Percentiles rank a stretch among this genome's conserved stretches.
phyloP scores from a whole-genome alignment of 2,113 vertebrate genomes.

The Phoenicopterus ruber region DNA sequence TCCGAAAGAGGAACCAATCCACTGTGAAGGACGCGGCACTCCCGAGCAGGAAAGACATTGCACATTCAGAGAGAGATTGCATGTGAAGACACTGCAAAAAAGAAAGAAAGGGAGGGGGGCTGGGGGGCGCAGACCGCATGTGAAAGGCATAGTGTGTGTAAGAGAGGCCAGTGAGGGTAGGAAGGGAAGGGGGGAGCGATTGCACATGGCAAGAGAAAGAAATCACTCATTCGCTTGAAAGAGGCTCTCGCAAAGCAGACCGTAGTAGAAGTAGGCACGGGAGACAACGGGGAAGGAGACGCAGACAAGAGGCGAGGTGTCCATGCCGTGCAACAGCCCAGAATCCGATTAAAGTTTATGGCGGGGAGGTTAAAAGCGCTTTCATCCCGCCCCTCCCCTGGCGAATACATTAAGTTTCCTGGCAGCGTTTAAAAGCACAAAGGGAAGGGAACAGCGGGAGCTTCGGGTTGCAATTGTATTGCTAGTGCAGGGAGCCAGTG shows the following conservation, averaged over 20 bases:
- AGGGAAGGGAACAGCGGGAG: background rate
- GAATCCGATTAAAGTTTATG: slow-evolving; percentile 58
- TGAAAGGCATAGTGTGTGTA: slow-evolving; percentile 44
- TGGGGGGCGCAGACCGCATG: background rate
- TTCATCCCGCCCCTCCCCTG: slow-evolving; percentile 11
- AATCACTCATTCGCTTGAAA: slow-evolving; percentile 25
- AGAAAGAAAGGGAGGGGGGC: background rate
- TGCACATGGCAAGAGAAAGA: slow-evolving; percentile 28
- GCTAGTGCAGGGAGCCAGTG: background rate
- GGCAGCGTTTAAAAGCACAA: background rate
- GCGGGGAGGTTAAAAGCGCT: background rate
- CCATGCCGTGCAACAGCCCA: background rate
- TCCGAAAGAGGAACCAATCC: slow-evolving; percentile 68
- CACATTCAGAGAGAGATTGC: slow-evolving; percentile 4
- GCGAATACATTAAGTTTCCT: slow-evolving; percentile 47
- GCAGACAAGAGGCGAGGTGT: background rate
- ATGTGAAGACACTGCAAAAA: slow-evolving; percentile 26
- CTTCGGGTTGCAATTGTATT: background rate
- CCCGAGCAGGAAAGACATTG: slow-evolving; percentile 18
- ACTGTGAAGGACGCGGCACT: slow-evolving; percentile 73
- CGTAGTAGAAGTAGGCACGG: background rate
- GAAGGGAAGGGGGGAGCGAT: background rate
- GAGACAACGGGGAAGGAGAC: background rate
- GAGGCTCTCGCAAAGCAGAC: background rate
- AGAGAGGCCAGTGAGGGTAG: background rate